Percentiles rank a stretch among this genome's conserved stretches.
Evolutionary conservation across 2,888 invertebrate genomes (phyloP).

Genomic region (Fragum whitleyi): DNA sequence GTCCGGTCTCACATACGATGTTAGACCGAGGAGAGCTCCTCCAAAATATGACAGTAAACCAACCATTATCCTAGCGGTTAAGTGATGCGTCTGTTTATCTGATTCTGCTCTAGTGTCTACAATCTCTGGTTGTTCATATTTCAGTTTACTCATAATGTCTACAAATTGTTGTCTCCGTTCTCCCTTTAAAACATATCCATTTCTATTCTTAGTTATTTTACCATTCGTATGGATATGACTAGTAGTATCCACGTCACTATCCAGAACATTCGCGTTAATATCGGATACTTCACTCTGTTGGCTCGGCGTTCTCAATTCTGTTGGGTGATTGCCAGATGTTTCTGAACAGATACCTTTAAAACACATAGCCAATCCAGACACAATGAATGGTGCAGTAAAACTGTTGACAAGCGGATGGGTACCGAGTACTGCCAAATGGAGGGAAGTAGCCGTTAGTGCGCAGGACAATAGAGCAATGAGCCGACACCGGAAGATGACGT

Average conservation of each 20-base stretch:
- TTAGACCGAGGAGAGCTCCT: constrained; percentile 56
- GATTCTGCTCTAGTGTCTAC: background rate
- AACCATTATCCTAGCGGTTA: background rate
- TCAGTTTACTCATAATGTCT: background rate
- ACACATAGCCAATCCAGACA: constrained; percentile 55
- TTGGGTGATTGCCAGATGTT: background rate
- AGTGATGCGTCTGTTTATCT: background rate
- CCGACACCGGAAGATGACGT: constrained; percentile 64
- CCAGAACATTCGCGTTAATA: background rate
- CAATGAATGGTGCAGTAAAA: constrained; percentile 73
- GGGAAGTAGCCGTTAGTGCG: constrained; percentile 68
- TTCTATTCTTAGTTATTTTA: background rate
- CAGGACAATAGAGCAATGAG: constrained; percentile 69
- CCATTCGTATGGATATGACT: background rate
- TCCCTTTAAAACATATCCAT: background rate
- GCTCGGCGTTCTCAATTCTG: background rate
- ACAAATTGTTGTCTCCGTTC: background rate
- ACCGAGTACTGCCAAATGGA: constrained; percentile 73
- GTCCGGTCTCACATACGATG: constrained; percentile 61
- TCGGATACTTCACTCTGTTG: background rate
- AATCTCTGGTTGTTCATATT: background rate
- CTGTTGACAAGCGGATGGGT: constrained; percentile 80
- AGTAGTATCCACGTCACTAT: background rate
- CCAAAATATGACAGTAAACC: background rate
- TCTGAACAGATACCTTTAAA: background rate